Conservation (phyloP, 2,888 invertebrate species). For the Frankliniella fusca region DNA sequence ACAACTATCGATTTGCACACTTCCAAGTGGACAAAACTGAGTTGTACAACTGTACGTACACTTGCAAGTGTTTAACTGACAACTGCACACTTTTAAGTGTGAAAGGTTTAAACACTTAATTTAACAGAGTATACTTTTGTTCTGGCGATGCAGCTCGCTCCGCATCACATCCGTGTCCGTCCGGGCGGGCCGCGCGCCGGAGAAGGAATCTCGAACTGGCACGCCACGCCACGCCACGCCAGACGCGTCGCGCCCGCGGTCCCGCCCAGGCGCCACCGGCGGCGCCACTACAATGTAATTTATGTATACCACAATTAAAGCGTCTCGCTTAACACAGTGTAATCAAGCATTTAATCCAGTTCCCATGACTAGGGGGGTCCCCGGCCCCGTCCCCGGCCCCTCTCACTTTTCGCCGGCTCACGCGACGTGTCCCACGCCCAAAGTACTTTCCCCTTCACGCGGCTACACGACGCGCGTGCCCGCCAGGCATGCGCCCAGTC, state of each 20-base stretch:
- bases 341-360: constrained; percentile 8
- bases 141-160: too few species aligned
- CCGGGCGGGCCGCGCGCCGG: neutral
- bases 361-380: neutral
- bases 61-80: too few species aligned
- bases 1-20: too few species aligned
- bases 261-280: neutral
- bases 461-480: neutral
- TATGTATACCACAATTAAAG: constrained; percentile 19
- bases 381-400: neutral
- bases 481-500: too few species aligned
- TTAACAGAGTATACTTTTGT: too few species aligned
- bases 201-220: too few species aligned
- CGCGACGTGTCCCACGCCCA: neutral
- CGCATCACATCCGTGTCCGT: neutral
- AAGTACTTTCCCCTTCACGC: neutral
- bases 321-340: neutral
- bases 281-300: constrained; percentile 8
- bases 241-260: too few species aligned
- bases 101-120: too few species aligned
- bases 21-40: too few species aligned
- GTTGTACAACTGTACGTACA: too few species aligned
- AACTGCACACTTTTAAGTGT: too few species aligned
- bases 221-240: too few species aligned
- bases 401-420: constrained; percentile 14